Evolutionary conservation across 2,888 invertebrate species (phyloP).

Genomic region (Stramonita haemastoma): DNA sequence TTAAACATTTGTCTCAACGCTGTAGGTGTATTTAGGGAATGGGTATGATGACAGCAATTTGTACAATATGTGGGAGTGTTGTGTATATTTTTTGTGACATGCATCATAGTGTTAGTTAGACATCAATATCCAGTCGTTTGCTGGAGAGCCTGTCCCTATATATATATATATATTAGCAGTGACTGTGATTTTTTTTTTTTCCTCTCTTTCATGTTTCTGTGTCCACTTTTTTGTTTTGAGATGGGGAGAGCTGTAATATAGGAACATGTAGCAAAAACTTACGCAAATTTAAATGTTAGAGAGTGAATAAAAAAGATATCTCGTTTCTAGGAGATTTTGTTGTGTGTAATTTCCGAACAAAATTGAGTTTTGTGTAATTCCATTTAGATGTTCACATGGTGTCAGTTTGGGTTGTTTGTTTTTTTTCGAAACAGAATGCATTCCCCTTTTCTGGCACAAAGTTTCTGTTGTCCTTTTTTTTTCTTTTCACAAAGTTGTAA

Average conservation of each 20-base stretch:
- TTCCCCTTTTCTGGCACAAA: constrained; percentile 19
- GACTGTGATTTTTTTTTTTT: constrained; percentile 17
- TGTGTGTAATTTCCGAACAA: too few relatives aligned
- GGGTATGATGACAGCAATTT: background rate
- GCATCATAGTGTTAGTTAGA: background rate
- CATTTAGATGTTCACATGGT: too few relatives aligned
- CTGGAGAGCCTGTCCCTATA: background rate
- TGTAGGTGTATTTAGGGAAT: too few relatives aligned
- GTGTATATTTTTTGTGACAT: background rate
- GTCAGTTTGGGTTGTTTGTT: background rate
- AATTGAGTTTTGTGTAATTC: too few relatives aligned
- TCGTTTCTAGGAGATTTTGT: background rate
- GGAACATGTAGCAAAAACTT: background rate
- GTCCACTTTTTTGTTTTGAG: background rate
- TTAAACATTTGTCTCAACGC: background rate
- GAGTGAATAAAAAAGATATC: background rate
- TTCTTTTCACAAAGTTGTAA: background rate
- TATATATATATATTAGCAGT: constrained; percentile 14
- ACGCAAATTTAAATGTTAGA: background rate
- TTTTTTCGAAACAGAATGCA: background rate
- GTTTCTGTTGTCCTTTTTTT: background rate
- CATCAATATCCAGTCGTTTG: background rate
- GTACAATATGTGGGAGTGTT: background rate
- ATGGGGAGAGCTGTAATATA: background rate
- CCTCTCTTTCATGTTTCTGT: background rate